Evolutionary conservation across 2,888 invertebrate species (phyloP).

Genomic region (Heteromurus nitidus): DNA sequence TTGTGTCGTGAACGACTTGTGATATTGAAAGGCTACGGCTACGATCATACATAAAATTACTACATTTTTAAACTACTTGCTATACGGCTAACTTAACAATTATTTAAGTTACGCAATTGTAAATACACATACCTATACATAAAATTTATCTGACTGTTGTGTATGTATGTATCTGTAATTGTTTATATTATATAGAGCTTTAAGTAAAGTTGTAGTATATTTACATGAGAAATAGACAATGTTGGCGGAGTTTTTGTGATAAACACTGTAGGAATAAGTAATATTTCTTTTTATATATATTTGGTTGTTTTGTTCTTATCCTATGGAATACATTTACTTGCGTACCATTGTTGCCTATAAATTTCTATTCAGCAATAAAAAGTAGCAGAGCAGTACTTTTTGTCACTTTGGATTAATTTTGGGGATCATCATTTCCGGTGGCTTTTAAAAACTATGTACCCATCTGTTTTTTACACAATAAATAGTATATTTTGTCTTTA

Average conservation of each 20-base stretch:
- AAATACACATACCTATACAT: no score
- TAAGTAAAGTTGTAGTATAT: neutral
- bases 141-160: no score
- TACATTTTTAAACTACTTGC: neutral
- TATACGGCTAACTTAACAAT: no score
- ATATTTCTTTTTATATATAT: no score
- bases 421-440: neutral
- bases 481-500: constrained; percentile 3
- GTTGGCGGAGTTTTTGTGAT: neutral
- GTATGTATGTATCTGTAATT: neutral
- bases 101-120: no score
- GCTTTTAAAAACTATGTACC: no score
- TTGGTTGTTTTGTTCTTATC: neutral
- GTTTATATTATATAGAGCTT: neutral
- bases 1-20: neutral
- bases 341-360: neutral
- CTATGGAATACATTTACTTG: neutral
- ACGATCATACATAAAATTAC: neutral
- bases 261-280: neutral
- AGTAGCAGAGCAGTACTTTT: neutral
- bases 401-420: neutral
- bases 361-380: neutral
- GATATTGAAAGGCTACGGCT: neutral
- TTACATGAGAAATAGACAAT: neutral
- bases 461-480: constrained; percentile 6